Base-by-base conservation (phyloP, 2,888 invertebrate species). In the Hydraecia micacea region DNA sequence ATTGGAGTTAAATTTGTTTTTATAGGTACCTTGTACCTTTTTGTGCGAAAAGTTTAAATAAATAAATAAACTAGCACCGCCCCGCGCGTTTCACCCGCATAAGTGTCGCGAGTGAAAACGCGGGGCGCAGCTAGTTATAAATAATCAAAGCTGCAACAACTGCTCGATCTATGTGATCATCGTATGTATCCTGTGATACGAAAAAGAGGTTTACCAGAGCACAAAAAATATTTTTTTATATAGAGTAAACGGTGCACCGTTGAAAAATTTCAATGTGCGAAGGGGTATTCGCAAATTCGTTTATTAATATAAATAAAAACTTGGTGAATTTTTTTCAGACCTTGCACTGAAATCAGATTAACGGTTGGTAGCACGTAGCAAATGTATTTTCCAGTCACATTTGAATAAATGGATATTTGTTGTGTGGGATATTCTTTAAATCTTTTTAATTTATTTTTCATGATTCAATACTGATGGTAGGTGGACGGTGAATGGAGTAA, bases 301-400 rank as follows among this genome's bases (percentile, higher is more conserved):
- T 83, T 77, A 83, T 83, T 74, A 25, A 52, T 62, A 46, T 25
- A 28, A 83, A 79, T 32, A 25, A 49, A 77, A 79, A 32, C 21
- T 4, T 77, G 36, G 55, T 42, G 25, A 9, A 13, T 0, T 55
- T 83, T 79, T 83, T 77, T 25, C 28, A 55, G 7, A 55, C 8
- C 2, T 58, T 69, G 63, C 58, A 58, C 9, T 76, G 63, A 58
- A 84, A 69, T 69, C 68, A 32, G 21, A 25, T 84, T 69, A 84
- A 65, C 58, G 49, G 49, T 65, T 80, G 63, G 69, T 5, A 60
- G 58, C 25, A 36, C 36, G 6, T 36, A 36, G 36, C 36, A 36
- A 58, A 58, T 84, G 21, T 58, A 58, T 79, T 84, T 58, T 79
- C 18, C 46, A 28, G n/a, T 52, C 7, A 70, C 13, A 42, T 52